Conservation (phyloP, 2,113 vertebrate species). For the Upupa epops region DNA sequence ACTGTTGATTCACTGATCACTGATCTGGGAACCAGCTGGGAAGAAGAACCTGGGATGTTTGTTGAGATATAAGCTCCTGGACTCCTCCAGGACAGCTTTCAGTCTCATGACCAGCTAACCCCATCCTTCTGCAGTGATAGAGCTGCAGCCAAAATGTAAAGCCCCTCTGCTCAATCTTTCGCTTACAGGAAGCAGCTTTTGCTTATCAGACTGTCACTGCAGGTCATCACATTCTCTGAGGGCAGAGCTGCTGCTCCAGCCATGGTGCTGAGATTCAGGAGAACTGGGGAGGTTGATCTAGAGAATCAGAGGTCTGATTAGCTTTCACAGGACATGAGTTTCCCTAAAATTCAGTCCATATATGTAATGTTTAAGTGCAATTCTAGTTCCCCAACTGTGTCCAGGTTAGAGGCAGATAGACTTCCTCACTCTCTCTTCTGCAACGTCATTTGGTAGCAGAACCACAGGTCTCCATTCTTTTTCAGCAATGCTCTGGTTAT, state of each 20-base stretch:
- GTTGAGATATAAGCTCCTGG: neutral
- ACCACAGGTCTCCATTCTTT: neutral
- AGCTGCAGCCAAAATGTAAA: neutral
- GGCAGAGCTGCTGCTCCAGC: neutral
- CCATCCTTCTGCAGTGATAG: neutral
- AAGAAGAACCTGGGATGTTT: rapidly evolving
- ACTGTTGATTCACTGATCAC: neutral
- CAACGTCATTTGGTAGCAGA: neutral
- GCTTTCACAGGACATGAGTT: neutral
- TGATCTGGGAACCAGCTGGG: neutral
- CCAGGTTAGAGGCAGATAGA: neutral
- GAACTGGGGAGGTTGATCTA: neutral
- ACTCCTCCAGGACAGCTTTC: neutral
- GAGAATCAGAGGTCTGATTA: neutral
- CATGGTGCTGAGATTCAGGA: neutral
- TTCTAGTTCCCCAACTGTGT: neutral
- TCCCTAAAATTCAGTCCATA: neutral
- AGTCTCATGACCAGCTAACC: neutral
- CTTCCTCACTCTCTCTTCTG: neutral
- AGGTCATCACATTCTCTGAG: neutral
- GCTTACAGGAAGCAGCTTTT: neutral
- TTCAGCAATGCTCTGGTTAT: neutral
- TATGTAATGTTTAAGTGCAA: neutral
- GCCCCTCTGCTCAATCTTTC: neutral
- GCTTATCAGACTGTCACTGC: neutral